Evolutionary conservation across 1,140 invertebrate species (phyloP).

Genomic region (Macrotrachela quadricornifera): DNA sequence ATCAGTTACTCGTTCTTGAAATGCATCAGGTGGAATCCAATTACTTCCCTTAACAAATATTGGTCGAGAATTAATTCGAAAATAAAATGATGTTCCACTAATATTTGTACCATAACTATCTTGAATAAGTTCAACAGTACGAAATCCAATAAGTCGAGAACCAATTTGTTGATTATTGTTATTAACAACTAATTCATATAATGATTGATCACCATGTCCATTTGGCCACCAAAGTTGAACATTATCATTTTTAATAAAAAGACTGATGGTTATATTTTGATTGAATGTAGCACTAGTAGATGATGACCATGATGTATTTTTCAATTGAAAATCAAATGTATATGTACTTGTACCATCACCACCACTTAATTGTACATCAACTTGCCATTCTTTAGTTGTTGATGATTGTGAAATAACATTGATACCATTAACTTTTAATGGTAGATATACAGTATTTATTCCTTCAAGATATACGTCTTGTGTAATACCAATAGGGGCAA

Average conservation of each 20-base stretch:
- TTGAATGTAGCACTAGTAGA: no score
- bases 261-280: no score
- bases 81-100: slow-evolving; percentile 50
- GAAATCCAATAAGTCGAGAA: slow-evolving; percentile 49
- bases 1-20: slow-evolving; percentile 47
- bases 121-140: slow-evolving; percentile 48
- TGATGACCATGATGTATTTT: no score
- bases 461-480: slow-evolving; percentile 35
- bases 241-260: no score
- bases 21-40: slow-evolving; percentile 69
- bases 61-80: slow-evolving; percentile 58
- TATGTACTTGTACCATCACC: no score
- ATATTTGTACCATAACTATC: neutral
- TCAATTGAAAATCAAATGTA: no score
- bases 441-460: neutral
- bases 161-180: slow-evolving; percentile 11
- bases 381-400: no score
- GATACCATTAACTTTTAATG: no score
- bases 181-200: slow-evolving; percentile 45
- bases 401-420: no score
- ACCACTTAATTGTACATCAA: no score
- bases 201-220: slow-evolving; percentile 56
- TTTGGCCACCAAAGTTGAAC: slow-evolving; percentile 68
- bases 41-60: slow-evolving; percentile 86
- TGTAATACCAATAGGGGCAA: slow-evolving; percentile 68